These are phyloP conservation scores for Tipula lateralis DNA, from an alignment of 2,888 invertebrate species.

Conservation along the genomic window DNA sequence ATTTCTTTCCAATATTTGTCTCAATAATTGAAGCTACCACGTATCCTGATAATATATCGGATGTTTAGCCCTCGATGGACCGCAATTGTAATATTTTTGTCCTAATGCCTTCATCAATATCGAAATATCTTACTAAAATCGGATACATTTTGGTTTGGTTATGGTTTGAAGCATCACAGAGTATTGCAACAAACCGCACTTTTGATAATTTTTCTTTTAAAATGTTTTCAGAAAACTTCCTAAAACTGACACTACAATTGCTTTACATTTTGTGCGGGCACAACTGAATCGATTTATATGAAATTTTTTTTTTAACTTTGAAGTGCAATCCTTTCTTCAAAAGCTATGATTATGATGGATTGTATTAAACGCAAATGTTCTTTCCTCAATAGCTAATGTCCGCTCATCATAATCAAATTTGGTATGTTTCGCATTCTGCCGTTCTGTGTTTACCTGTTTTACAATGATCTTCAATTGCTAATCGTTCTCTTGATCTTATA, in stretches of 20 bases:
- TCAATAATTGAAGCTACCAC: conserved; percentile 35
- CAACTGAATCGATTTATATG: conserved; percentile 30
- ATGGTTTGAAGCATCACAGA: conserved; percentile 35
- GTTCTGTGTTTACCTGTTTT: no score
- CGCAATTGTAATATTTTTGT: conserved; percentile 3
- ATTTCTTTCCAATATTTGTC: conserved; percentile 35
- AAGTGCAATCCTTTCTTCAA: conserved; percentile 32
- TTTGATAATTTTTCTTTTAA: neutral
- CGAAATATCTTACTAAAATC: conserved; percentile 31
- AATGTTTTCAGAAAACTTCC: conserved; percentile 4
- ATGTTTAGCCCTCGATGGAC: neutral
- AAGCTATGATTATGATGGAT: conserved; percentile 33
- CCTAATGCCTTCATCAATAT: neutral
- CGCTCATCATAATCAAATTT: no score
- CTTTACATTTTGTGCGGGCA: conserved; percentile 28
- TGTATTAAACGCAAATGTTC: no score
- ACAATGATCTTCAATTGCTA: no score
- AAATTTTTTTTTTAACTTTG: conserved; percentile 31
- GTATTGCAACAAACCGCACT: conserved; percentile 30
- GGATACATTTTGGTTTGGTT: conserved; percentile 36
- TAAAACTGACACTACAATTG: neutral
- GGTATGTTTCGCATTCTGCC: no score
- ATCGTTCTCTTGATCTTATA: no score
- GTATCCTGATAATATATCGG: conserved; percentile 20
- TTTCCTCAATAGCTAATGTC: no score